Percentiles rank a stretch among this genome's conserved stretches.
phyloP scores from a whole-genome alignment of 2,888 invertebrate genomes.

The Cephus rjabovi region DNA sequence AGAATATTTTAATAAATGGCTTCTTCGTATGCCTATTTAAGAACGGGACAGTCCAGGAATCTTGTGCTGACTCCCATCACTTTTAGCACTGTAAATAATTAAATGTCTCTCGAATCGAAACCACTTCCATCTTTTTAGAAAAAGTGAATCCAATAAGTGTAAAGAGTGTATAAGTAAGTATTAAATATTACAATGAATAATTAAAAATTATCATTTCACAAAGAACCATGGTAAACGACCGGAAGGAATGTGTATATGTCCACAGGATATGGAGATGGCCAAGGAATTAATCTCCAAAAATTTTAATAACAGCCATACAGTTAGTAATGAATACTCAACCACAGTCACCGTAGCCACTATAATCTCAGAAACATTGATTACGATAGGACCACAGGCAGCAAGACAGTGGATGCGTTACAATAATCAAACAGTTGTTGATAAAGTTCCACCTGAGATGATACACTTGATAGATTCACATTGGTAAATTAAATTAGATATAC shows the following conservation, averaged over 20 bases:
- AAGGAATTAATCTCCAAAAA: background rate
- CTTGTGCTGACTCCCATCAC: constrained; percentile 26
- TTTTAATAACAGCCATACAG: background rate
- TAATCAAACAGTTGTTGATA: constrained; percentile 87
- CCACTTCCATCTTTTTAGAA: background rate
- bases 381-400: constrained; percentile 51
- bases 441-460: constrained; percentile 77
- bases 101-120: constrained; percentile 27
- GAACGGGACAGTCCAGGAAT: constrained; percentile 15
- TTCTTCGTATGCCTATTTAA: constrained; percentile 34
- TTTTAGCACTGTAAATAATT: constrained; percentile 32
- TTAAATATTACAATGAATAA: background rate
- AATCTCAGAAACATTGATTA: constrained; percentile 30
- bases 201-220: background rate
- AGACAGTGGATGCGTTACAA: constrained; percentile 52
- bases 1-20: constrained; percentile 38
- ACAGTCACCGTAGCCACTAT: constrained; percentile 5
- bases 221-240: background rate
- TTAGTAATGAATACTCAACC: background rate
- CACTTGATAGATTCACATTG: constrained; percentile 78
- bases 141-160: background rate
- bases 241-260: constrained; percentile 32
- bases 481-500: constrained; percentile 30
- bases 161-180: background rate
- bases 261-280: constrained; percentile 28